phyloP scores from a whole-genome alignment of 1,140 invertebrate genomes.

The Drosophila watanabei region DNA sequence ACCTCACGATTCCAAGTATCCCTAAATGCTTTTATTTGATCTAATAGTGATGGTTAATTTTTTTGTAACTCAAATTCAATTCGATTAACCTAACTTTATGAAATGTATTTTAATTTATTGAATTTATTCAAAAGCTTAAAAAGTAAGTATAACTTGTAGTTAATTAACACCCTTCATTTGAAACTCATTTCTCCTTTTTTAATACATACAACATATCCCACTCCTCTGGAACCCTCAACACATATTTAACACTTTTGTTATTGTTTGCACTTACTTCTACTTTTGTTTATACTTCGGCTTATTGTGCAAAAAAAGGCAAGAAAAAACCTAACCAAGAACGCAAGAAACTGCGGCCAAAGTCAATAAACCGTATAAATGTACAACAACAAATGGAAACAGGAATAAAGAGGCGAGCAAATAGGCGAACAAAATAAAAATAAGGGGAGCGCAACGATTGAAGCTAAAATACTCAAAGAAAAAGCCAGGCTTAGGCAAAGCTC shows the following conservation, averaged over 20 bases:
- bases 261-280: constrained; percentile 73
- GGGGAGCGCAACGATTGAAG: constrained; percentile 35
- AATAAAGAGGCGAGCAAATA: constrained; percentile 25
- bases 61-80: too few relatives aligned
- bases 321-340: constrained; percentile 21
- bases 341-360: constrained; percentile 58
- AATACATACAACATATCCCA: not conserved
- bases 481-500: constrained; percentile 28
- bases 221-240: constrained; percentile 10
- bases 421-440: constrained; percentile 45
- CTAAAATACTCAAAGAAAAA: constrained; percentile 9
- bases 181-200: not conserved
- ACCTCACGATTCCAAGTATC: not conserved
- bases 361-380: constrained; percentile 73
- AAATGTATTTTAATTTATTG: not conserved
- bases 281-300: constrained; percentile 65
- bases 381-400: constrained; percentile 41
- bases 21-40: too few relatives aligned
- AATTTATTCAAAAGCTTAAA: not conserved
- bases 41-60: too few relatives aligned
- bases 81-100: too few relatives aligned
- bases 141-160: not conserved
- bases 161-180: not conserved
- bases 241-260: constrained; percentile 54
- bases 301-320: constrained; percentile 57